Conservation (phyloP, 2,888 invertebrate species). For the Xestobium rufovillosum region DNA sequence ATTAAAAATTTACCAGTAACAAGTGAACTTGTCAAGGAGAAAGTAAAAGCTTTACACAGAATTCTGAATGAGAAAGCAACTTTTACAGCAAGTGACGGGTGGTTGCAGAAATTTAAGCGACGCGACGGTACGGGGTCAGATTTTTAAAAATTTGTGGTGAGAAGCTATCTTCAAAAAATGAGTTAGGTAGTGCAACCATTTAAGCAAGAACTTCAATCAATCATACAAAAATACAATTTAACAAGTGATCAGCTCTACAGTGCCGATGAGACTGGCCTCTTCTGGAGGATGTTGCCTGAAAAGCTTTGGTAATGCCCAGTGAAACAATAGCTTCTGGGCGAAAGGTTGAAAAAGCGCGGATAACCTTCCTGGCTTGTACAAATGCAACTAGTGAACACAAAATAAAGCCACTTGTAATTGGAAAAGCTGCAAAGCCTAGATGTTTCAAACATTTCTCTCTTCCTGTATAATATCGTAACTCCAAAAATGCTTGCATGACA, state of each 20-base stretch:
- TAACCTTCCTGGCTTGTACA: slow-evolving; percentile 7
- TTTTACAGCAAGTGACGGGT: slow-evolving; percentile 15
- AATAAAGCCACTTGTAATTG: slow-evolving; percentile 10
- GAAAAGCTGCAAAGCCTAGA: slow-evolving; percentile 8
- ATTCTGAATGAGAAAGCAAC: no score
- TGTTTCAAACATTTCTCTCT: slow-evolving; percentile 2
- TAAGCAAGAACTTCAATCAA: slow-evolving; percentile 11
- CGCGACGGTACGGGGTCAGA: slow-evolving; percentile 12
- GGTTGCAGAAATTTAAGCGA: slow-evolving; percentile 16
- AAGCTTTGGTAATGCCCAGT: slow-evolving; percentile 15
- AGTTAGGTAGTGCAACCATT: slow-evolving; percentile 15
- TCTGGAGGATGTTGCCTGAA: slow-evolving; percentile 21
- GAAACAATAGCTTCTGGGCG: slow-evolving; percentile 16
- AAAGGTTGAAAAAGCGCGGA: slow-evolving; percentile 5
- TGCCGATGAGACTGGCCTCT: slow-evolving; percentile 22
- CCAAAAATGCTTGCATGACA: slow-evolving; percentile 11
- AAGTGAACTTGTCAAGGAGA: no score
- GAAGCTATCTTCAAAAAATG: slow-evolving; percentile 16
- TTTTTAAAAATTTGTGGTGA: slow-evolving; percentile 15
- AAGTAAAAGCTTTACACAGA: no score
- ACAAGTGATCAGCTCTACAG: slow-evolving; percentile 19
- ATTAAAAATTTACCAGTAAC: no score
- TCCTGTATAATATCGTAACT: no score
- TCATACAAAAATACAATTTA: slow-evolving; percentile 12
- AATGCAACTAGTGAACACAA: slow-evolving; percentile 9